A percentile compares a stretch with the other conserved stretches of the same genome.
Evolutionary conservation across 2,113 vertebrate genomes (phyloP).

Genomic region (Lagopus muta): DNA sequence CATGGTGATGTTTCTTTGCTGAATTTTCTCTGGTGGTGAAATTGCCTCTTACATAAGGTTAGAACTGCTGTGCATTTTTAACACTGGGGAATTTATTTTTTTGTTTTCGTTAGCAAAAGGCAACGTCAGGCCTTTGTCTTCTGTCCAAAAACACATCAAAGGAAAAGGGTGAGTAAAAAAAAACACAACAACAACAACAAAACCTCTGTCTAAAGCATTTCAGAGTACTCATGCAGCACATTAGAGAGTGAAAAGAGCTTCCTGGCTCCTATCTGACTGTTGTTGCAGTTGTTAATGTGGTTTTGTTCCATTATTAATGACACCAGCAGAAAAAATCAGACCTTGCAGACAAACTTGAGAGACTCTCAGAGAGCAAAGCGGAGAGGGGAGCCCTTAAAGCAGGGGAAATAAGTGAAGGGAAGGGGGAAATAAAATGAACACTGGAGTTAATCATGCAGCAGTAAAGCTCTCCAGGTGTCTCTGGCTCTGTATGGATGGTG

Average conservation of each 20-base stretch:
- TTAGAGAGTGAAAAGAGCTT: conserved; percentile 19
- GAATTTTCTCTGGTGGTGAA: not conserved
- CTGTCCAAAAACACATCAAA: not conserved
- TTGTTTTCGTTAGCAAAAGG: not conserved
- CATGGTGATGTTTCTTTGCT: not conserved
- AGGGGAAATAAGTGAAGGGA: not conserved
- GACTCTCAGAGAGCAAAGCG: conserved; percentile 3
- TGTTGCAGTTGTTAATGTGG: conserved; percentile 50
- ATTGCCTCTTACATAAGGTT: not conserved
- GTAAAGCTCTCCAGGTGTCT: not conserved
- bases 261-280: conserved; percentile 62
- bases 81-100: not conserved
- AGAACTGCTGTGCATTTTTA: not conserved
- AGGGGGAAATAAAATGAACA: not conserved
- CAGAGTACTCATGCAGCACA: not conserved
- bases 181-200: not conserved
- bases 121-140: conserved; percentile 1
- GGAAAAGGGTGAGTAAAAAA: not conserved
- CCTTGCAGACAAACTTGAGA: conserved; percentile 21
- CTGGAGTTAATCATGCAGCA: not conserved
- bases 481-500: not conserved
- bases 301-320: conserved; percentile 71
- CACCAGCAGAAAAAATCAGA: conserved; percentile 33
- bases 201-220: conserved; percentile 2
- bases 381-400: not conserved